A percentile compares a stretch with the other conserved stretches of the same genome.
Evolutionary conservation across 2,797 vertebrate genomes (phyloP).

Genomic region (Spea hammondii): DNA sequence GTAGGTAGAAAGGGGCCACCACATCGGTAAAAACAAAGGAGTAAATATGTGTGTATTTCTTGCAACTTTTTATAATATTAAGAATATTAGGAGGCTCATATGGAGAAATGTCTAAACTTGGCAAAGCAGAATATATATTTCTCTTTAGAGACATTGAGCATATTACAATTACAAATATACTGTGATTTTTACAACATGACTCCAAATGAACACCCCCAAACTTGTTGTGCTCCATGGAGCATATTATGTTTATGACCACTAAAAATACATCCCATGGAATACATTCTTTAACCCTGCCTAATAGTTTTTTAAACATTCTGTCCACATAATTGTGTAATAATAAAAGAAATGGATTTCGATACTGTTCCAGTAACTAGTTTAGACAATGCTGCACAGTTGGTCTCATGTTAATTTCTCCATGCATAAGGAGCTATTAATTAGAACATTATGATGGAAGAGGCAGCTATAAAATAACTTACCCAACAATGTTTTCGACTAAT

Average conservation of each 20-base stretch:
- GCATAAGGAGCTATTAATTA: conserved; percentile 40
- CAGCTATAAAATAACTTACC: conserved; percentile 8
- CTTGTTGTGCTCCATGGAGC: neutral
- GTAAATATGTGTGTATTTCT: too few species aligned
- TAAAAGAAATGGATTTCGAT: conserved; percentile 8
- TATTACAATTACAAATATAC: neutral
- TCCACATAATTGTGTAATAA: neutral
- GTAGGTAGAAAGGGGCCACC: too few species aligned
- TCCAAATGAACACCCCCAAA: neutral
- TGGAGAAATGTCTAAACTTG: neutral
- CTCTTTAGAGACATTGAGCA: neutral
- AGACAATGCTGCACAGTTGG: neutral
- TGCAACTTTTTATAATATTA: too few species aligned
- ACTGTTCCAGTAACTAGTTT: conserved; percentile 18
- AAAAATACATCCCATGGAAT: neutral
- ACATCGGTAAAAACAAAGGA: too few species aligned
- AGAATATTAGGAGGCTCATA: too few species aligned
- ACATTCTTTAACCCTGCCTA: neutral
- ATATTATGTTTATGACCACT: neutral
- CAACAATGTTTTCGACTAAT: conserved; percentile 21
- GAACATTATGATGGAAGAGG: conserved; percentile 10
- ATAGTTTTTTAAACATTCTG: neutral
- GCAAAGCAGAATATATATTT: neutral
- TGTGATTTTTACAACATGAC: neutral
- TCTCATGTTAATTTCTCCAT: conserved; percentile 9